Conservation (phyloP, 2,797 vertebrate genomes). For the Podargus strigoides region DNA sequence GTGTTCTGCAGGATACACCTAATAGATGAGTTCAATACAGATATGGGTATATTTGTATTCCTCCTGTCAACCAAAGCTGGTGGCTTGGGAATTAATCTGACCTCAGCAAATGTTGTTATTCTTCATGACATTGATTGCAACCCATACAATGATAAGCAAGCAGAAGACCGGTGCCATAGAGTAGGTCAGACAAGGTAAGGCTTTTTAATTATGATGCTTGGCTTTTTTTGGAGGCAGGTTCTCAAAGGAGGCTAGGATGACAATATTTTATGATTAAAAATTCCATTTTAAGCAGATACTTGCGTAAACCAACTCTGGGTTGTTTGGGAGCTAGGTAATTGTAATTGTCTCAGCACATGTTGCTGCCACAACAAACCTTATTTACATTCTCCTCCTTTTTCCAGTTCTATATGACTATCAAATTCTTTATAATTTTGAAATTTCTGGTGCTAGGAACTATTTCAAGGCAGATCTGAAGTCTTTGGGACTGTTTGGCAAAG, state of each 20-base stretch:
- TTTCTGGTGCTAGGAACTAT: background rate
- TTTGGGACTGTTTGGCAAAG: background rate
- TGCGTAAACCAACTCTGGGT: background rate
- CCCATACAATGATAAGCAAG: conserved; percentile 98
- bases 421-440: background rate
- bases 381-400: background rate
- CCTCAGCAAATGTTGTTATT: conserved; percentile 93
- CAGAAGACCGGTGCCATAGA: conserved; percentile 94
- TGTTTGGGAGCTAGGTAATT: background rate
- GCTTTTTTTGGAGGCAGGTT: background rate
- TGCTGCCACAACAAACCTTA: background rate
- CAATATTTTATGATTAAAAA: background rate
- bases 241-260: background rate
- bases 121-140: conserved; percentile 97
- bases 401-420: background rate
- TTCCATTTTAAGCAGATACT: background rate
- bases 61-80: conserved; percentile 94
- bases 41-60: conserved; percentile 92
- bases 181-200: conserved; percentile 92
- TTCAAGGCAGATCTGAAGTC: background rate
- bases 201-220: background rate
- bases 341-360: background rate
- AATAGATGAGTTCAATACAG: conserved; percentile 93
- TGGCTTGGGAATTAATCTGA: conserved; percentile 94
- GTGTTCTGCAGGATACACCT: conserved; percentile 84